Percentiles rank a stretch among this genome's conserved stretches.
These are phyloP conservation scores for Vireo altiloquus DNA, from an alignment of 2,113 vertebrate species.

Conservation along the genomic window DNA sequence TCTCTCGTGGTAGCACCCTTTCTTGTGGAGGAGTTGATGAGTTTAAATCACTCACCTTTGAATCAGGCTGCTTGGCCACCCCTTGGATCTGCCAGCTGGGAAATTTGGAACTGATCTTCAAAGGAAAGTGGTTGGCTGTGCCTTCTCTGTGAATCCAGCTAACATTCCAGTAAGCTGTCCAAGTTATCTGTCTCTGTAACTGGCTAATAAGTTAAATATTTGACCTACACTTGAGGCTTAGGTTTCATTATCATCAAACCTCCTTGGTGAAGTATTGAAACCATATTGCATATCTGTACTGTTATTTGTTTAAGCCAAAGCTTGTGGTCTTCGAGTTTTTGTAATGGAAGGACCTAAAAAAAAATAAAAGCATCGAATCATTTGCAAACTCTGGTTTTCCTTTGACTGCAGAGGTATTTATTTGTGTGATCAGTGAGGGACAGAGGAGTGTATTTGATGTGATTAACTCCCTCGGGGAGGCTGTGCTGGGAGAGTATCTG, in stretches of 20 bases:
- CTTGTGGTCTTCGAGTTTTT: background rate
- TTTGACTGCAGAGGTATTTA: background rate
- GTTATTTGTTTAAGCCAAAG: background rate
- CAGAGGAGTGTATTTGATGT: background rate
- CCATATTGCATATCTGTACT: background rate
- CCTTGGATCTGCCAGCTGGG: background rate
- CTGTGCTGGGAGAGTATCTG: background rate
- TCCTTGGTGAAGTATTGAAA: background rate
- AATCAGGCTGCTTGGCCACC: background rate
- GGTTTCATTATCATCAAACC: background rate
- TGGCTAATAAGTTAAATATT: background rate
- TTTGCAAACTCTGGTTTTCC: background rate
- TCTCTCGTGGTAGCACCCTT: background rate
- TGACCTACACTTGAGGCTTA: background rate
- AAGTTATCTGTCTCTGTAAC: background rate
- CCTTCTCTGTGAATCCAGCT: background rate
- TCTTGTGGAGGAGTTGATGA: background rate
- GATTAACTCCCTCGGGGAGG: background rate
- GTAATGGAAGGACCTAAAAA: background rate
- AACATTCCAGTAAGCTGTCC: background rate
- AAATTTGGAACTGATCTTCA: background rate
- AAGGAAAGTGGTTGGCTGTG: background rate
- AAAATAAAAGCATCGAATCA: background rate
- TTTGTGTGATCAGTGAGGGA: background rate
- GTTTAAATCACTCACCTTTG: rapidly evolving